These are phyloP conservation scores for Orgyia antiqua DNA, from an alignment of 2,888 invertebrate genomes.

Conservation along the genomic window DNA sequence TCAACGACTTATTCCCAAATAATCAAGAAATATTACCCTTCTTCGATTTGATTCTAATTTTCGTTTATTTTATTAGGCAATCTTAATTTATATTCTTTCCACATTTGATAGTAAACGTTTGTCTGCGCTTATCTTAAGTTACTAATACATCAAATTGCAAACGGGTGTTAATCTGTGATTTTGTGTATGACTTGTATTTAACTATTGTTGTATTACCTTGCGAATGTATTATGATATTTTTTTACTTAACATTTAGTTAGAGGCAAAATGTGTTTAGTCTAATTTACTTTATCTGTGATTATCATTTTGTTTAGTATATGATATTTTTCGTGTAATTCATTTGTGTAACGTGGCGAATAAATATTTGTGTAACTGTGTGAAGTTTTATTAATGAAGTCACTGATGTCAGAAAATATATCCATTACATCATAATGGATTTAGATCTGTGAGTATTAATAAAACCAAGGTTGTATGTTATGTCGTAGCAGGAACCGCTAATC, in stretches of 20 bases:
- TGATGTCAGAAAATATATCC: too few species aligned
- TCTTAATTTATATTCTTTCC: too few species aligned
- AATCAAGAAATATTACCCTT: too few species aligned
- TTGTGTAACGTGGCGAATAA: slow-evolving; percentile 63
- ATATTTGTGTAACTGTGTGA: slow-evolving; percentile 59
- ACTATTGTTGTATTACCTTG: slow-evolving; percentile 19
- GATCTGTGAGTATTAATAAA: too few species aligned
- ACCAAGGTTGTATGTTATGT: too few species aligned
- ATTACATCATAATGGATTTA: too few species aligned
- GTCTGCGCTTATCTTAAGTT: slow-evolving; percentile 9
- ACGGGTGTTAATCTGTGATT: slow-evolving; percentile 28
- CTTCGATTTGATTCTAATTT: too few species aligned
- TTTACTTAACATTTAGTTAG: slow-evolving; percentile 20
- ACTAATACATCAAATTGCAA: slow-evolving; percentile 14
- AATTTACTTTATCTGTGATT: slow-evolving; percentile 72
- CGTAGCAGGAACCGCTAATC: too few species aligned
- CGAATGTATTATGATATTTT: slow-evolving; percentile 23
- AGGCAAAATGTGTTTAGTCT: slow-evolving; percentile 26
- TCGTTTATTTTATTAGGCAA: too few species aligned
- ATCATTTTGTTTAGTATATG: slow-evolving; percentile 59
- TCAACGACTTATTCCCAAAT: too few species aligned
- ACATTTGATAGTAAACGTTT: too few species aligned
- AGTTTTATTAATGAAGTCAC: too few species aligned
- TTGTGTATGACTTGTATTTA: slow-evolving; percentile 24
- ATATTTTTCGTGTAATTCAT: slow-evolving; percentile 57